phyloP scores from a whole-genome alignment of 2,888 invertebrate genomes.

The Erebia palarica region DNA sequence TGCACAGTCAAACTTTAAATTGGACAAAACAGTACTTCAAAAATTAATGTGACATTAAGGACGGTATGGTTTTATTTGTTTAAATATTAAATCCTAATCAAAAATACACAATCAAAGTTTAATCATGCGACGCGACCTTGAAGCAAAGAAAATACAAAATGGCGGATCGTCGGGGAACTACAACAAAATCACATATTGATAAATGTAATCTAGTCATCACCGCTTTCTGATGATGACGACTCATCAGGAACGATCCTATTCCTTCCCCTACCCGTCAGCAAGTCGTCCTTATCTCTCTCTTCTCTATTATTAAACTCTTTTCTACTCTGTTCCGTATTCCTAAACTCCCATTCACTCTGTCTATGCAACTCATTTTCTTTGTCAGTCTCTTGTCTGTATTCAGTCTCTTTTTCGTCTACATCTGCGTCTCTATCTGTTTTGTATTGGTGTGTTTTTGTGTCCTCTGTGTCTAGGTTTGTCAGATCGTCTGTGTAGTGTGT shows the following conservation, averaged over 20 bases:
- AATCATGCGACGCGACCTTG: no score
- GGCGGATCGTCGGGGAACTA: no score
- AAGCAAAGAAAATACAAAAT: no score
- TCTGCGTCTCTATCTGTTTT: background rate
- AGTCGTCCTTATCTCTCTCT: background rate
- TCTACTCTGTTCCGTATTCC: background rate
- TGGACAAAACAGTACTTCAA: no score
- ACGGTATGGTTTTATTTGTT: no score
- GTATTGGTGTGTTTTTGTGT: background rate
- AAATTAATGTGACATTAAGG: no score
- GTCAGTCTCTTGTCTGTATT: background rate
- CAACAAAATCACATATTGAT: no score
- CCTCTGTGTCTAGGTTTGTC: background rate
- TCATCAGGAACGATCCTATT: background rate
- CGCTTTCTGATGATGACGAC: slow-evolving; percentile 18
- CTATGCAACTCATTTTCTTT: background rate
- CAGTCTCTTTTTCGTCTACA: background rate
- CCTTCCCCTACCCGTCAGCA: slow-evolving; percentile 9
- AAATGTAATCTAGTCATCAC: background rate
- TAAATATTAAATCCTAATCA: no score
- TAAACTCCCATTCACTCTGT: background rate
- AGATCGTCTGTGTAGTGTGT: background rate
- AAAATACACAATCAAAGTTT: no score
- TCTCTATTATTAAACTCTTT: background rate
- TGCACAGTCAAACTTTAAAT: no score